These are phyloP conservation scores for Balaeniceps rex DNA, from an alignment of 2,113 vertebrate genomes.

Conservation along the genomic window DNA sequence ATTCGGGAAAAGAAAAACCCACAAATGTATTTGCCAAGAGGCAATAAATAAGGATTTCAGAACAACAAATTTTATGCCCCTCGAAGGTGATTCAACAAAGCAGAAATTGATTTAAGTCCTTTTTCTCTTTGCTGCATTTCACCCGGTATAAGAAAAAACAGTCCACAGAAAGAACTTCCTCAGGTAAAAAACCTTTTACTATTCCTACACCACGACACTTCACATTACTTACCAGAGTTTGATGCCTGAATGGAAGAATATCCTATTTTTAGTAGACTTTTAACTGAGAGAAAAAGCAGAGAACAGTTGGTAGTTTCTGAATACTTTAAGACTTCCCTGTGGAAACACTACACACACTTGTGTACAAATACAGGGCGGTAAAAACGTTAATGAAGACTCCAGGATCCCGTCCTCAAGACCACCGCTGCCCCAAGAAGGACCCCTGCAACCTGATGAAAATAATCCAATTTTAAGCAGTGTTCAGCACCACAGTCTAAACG, in stretches of 20 bases:
- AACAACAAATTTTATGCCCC: neutral
- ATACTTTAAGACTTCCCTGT: neutral
- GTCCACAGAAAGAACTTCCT: neutral
- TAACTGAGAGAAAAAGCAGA: neutral
- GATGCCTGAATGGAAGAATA: constrained; percentile 65
- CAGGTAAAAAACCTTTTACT: constrained; percentile 11
- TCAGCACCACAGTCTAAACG: neutral
- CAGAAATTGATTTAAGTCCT: neutral
- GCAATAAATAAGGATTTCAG: neutral
- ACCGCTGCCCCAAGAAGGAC: neutral
- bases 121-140: neutral
- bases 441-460: neutral
- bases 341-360: neutral
- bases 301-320: neutral
- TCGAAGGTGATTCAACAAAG: neutral
- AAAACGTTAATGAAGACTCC: neutral
- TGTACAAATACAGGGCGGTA: neutral
- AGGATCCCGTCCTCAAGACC: neutral
- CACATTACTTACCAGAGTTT: constrained; percentile 50
- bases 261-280: constrained; percentile 66
- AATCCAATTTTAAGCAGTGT: neutral
- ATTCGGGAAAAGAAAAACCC: neutral
- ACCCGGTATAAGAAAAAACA: neutral
- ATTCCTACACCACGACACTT: constrained; percentile 45
- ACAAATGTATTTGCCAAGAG: neutral